Conservation (phyloP, 2,888 invertebrate genomes). For the Sclerodermus sp. region DNA sequence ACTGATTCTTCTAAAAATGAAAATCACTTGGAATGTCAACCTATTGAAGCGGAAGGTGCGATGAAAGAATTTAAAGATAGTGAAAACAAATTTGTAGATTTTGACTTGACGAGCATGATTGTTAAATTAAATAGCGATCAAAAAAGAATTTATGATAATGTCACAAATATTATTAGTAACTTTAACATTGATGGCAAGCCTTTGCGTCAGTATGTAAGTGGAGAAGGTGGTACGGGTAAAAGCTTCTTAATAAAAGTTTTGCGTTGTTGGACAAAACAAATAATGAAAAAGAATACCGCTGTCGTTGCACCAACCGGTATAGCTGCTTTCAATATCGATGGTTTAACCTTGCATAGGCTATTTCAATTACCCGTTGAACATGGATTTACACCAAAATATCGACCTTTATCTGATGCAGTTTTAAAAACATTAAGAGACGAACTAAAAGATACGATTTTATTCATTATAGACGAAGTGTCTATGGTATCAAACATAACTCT, state of each 20-base stretch:
- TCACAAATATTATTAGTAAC: too few species aligned
- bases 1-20: too few species aligned
- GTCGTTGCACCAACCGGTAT: constrained; percentile 40
- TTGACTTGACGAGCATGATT: constrained; percentile 21
- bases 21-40: too few species aligned
- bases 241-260: constrained; percentile 28
- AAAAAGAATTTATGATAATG: constrained; percentile 32
- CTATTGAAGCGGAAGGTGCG: not conserved
- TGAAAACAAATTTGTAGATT: not conserved
- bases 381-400: too few species aligned
- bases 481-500: too few species aligned
- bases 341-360: constrained; percentile 39
- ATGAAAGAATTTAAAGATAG: constrained; percentile 1
- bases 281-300: constrained; percentile 31
- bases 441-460: too few species aligned
- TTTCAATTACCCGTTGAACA: too few species aligned
- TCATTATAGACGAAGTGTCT: too few species aligned
- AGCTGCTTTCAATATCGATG: constrained; percentile 42
- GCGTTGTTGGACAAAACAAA: constrained; percentile 2
- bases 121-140: constrained; percentile 33
- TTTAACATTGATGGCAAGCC: constrained; percentile 13
- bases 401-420: too few species aligned
- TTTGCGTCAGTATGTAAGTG: constrained; percentile 28
- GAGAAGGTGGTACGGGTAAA: too few species aligned
- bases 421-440: too few species aligned